Evolutionary conservation across 1,140 invertebrate genomes (phyloP), one percentile per base, ranked within the genome.

Genomic region (Sitobion miscanthi): DNA sequence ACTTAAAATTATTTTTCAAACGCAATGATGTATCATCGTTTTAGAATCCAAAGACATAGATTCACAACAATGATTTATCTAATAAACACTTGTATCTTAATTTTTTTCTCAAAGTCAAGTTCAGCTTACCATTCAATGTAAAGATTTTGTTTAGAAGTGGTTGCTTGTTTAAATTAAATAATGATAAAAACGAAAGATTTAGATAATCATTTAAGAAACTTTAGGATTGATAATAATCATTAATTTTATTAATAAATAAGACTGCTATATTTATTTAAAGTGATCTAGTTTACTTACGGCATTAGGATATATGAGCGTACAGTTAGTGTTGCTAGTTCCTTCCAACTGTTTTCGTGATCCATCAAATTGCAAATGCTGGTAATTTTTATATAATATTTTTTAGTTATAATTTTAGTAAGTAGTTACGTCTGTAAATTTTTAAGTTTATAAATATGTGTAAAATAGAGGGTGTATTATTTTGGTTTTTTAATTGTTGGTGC

Each of bases 291-390:
- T 49, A 89, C 52, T 89, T 38, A 89, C 88, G 21, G 21, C 9
- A 38, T 89, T 89, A 21, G 49, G 35, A 42, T 89, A 89, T 3
- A 25, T 35, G 4, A 89, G 88, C 23, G 88, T 57, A 42, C 8
- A 89, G 11, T 89, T 89, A 11, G 35, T 14, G 21, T 25, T 54
- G 21, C 20, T 57, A 9, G 54, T 2, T 25, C 30, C 38, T 54
- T 57, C 35, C 5, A 89, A 54, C 11, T 42, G 35, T 9, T 42
- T 38, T 23, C 11, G 52, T 7, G 49, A 57, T 42, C 87, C 88
- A 54, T 89, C 52, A n/a, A 89, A 54, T 11, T 35, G 20, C 87
- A 89, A 54, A 52, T 89, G 87, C 87, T 89, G 45, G 54, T 30
- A 30, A 86, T 62, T 8, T 86, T 23, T 38, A 11, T 86, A 30